phyloP scores from a whole-genome alignment of 2,113 vertebrate species.

The Etia nguti region DNA sequence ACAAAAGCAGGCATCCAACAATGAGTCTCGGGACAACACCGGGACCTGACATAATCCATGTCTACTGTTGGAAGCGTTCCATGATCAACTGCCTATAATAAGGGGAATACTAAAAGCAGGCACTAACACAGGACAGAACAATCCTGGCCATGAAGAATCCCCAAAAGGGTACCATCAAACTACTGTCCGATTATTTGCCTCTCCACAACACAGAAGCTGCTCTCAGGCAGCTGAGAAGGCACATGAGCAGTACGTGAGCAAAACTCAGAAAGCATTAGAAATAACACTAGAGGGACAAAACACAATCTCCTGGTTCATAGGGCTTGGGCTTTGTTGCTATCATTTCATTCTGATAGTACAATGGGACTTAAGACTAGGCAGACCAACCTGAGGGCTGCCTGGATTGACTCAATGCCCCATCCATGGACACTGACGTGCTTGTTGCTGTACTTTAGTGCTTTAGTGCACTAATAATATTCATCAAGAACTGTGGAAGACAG shows the following conservation, averaged over 20 bases:
- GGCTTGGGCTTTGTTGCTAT: not conserved
- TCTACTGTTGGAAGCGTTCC: accelerated
- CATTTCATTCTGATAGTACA: not conserved
- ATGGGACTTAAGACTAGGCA: accelerated
- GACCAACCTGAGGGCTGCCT: not conserved
- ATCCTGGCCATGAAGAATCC: not conserved
- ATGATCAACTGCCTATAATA: not conserved
- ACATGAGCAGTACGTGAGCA: not conserved
- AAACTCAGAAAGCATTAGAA: not conserved
- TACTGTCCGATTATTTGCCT: accelerated
- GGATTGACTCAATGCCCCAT: not conserved
- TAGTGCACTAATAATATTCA: not conserved
- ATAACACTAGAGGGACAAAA: not conserved
- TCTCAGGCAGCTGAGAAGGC: not conserved
- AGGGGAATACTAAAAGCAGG: not conserved
- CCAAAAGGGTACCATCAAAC: not conserved
- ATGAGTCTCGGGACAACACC: not conserved
- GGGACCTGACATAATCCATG: not conserved
- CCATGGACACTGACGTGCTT: not conserved
- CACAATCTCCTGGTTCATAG: not conserved
- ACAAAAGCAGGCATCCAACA: not conserved
- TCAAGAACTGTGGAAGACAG: not conserved
- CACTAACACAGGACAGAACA: not conserved
- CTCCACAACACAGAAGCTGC: not conserved
- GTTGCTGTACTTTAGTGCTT: not conserved